Base-by-base conservation (phyloP, 2,888 invertebrate genomes). In the Perithous albicinctus region DNA sequence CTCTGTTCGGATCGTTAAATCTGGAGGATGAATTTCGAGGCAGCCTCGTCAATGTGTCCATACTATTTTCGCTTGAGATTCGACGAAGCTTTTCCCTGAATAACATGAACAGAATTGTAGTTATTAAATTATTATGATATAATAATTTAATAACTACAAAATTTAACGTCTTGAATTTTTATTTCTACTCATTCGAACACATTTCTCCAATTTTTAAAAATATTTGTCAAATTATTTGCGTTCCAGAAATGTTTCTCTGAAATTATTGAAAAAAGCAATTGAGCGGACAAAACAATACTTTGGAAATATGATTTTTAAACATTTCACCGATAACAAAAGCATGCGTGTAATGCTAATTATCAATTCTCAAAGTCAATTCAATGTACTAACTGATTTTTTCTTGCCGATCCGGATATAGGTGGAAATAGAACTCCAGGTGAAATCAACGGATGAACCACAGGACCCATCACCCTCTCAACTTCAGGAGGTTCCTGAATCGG, bases 391-490 rank as follows among this genome's bases (percentile, higher is more conserved):
- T 84, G 86, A 48, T 56, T 78, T 77, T 86, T 87, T 79, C 85
- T 86, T 26, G 75, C 84, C 23, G 82, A 73, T 1, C 85, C 84
- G 6, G 88, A 85, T 74, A 91, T 90, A 20, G 91, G 92, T 20
- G 92, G 92, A 78, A 92, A 91, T 7, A 91, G 84, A 18, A 88
- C 88, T 12, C 89, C 87, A 0, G 92, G 88, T 46, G 90, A 87
- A 56, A 89, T 87, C 70, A 89, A 78, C 29, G 89, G 90, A 80
- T 87, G 88, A 41, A 90, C 90, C 18, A 88, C 84, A 8, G 90
- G 89, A 41, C 90, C 90, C 91, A 90, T 90, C 12, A 89, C 87
- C 74, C 87, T 88, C 59, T 89, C 90, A 46, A 88, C 85, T 80
- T 89, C 90, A 18, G 87, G 85, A 5, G 90, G 90, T 67, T 91